Percentiles rank a stretch among this genome's conserved stretches.
Evolutionary conservation across 2,113 vertebrate species (phyloP).

Genomic region (Embiotoca jacksoni): DNA sequence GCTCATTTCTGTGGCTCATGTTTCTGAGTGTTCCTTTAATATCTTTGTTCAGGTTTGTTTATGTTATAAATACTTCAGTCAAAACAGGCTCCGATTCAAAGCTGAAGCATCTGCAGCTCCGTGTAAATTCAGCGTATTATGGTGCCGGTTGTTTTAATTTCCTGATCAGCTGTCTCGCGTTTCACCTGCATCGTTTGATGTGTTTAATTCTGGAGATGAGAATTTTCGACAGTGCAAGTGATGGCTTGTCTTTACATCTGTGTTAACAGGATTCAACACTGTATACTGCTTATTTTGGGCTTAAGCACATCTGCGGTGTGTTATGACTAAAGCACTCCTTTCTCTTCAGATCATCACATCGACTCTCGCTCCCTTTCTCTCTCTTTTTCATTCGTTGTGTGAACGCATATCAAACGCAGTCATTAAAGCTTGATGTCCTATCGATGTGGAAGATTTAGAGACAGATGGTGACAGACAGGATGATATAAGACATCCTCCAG

Average conservation of each 20-base stretch:
- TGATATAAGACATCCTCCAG: slow-evolving; percentile 52
- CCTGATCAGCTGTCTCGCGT: slow-evolving; percentile 40
- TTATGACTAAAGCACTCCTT: slow-evolving; percentile 56
- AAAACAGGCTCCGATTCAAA: slow-evolving; percentile 27
- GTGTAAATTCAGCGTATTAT: slow-evolving; percentile 22
- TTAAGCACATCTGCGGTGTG: slow-evolving; percentile 67
- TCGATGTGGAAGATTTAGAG: slow-evolving; percentile 20
- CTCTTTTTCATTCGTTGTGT: slow-evolving; percentile 23
- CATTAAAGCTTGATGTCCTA: slow-evolving; percentile 23
- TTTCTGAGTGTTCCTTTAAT: slow-evolving; percentile 49
- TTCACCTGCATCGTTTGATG: slow-evolving; percentile 38
- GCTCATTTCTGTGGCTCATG: slow-evolving; percentile 32
- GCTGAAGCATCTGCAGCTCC: slow-evolving; percentile 37
- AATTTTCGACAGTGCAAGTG: slow-evolving; percentile 39
- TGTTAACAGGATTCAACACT: slow-evolving; percentile 48
- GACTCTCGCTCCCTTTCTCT: slow-evolving; percentile 15
- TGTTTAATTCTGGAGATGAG: slow-evolving; percentile 45
- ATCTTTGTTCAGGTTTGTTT: slow-evolving; percentile 57
- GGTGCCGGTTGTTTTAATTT: slow-evolving; percentile 29
- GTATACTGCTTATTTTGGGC: slow-evolving; percentile 66
- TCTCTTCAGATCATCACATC: slow-evolving; percentile 32
- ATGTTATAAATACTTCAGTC: slow-evolving; percentile 44
- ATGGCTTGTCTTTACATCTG: slow-evolving; percentile 45
- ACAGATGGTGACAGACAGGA: slow-evolving; percentile 53
- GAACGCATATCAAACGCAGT: slow-evolving; percentile 34